Conservation (phyloP, 2,888 invertebrate genomes). For the Chirona hameri region DNA sequence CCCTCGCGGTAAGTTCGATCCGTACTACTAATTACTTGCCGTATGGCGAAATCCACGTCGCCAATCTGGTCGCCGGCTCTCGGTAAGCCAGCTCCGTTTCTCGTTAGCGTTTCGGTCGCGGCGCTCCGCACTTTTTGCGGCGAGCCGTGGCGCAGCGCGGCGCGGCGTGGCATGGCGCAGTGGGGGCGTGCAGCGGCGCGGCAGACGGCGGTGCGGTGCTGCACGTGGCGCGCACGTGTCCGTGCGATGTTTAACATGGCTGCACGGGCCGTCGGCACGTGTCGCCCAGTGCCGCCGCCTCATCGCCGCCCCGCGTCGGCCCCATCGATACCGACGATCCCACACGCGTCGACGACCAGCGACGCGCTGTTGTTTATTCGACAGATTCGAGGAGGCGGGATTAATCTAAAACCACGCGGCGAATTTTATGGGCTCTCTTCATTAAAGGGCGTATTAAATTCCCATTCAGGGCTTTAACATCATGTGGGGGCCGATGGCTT, state of each 20-base stretch:
- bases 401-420: background rate
- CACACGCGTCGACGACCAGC: background rate
- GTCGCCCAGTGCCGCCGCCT: background rate
- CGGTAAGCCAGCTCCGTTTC: background rate
- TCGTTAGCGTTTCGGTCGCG: background rate
- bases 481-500: constrained; percentile 24
- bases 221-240: background rate
- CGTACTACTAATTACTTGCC: background rate
- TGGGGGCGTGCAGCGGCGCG: background rate
- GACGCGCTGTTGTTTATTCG: background rate
- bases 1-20: background rate
- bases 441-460: constrained; percentile 24
- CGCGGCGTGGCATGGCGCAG: background rate
- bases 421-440: constrained; percentile 8
- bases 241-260: background rate
- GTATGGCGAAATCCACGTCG: background rate
- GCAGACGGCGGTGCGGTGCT: background rate
- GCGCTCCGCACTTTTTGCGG: background rate
- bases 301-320: background rate
- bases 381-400: constrained; percentile 1
- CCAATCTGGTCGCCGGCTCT: background rate
- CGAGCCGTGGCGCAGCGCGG: background rate
- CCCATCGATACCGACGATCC: background rate
- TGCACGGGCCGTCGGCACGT: background rate
- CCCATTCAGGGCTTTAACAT: constrained; percentile 27